A percentile compares a stretch with the other conserved stretches of the same genome.
These are phyloP conservation scores for Drosophila subsilvestris DNA, from an alignment of 2,888 invertebrate genomes.

Conservation along the genomic window DNA sequence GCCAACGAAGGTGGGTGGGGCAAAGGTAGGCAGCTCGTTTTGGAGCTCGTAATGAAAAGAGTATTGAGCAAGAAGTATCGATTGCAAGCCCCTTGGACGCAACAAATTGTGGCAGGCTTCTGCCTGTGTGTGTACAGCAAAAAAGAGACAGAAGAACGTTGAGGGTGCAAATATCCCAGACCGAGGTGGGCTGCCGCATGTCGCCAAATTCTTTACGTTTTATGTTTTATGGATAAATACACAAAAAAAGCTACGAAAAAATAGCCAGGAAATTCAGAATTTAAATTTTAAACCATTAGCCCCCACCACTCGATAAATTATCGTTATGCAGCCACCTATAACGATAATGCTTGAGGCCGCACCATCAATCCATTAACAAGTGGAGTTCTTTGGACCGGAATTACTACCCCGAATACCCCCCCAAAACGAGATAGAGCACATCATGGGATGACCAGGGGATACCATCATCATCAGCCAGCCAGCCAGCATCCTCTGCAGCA, in stretches of 20 bases:
- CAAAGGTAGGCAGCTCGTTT: constrained; percentile 6
- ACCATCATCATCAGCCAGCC: background rate
- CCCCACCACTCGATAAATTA: constrained; percentile 1
- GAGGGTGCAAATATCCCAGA: too few relatives aligned
- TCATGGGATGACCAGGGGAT: constrained; percentile 7
- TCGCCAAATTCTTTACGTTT: too few relatives aligned
- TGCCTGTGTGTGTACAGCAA: too few relatives aligned
- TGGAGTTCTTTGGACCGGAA: constrained; percentile 26
- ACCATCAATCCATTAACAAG: constrained; percentile 30
- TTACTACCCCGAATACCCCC: constrained; percentile 20
- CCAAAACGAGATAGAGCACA: background rate
- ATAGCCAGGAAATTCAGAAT: background rate
- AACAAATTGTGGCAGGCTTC: too few relatives aligned
- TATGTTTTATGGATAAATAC: too few relatives aligned
- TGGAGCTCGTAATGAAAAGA: background rate
- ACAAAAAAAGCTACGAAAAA: too few relatives aligned
- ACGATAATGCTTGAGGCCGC: constrained; percentile 22
- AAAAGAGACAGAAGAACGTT: too few relatives aligned
- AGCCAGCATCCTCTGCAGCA: constrained; percentile 15
- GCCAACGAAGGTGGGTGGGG: constrained; percentile 2
- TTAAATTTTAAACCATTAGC: background rate
- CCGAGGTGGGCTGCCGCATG: too few relatives aligned
- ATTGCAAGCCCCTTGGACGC: background rate
- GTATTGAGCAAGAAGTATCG: constrained; percentile 1
- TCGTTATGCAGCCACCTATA: background rate